Percentiles rank a stretch among this genome's conserved stretches.
Conservation (phyloP, 2,797 vertebrate genomes). For the Falco novaeseelandiae region DNA sequence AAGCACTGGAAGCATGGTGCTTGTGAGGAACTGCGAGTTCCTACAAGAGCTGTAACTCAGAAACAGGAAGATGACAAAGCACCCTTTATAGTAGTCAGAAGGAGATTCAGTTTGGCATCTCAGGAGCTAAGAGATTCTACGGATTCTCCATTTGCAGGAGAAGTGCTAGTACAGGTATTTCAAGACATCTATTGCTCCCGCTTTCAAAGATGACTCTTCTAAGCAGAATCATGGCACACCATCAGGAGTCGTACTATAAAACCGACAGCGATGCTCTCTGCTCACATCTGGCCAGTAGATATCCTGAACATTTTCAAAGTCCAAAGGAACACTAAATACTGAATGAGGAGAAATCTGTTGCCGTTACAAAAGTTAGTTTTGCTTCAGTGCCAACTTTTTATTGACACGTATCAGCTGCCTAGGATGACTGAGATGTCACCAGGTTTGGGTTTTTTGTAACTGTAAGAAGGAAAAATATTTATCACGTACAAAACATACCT, state of each 20-base stretch:
- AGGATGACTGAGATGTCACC: fast-evolving
- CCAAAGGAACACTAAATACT: neutral
- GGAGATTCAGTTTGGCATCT: neutral
- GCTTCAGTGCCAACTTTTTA: neutral
- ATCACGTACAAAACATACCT: neutral
- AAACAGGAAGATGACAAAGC: neutral
- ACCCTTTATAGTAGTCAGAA: neutral
- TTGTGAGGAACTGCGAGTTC: neutral
- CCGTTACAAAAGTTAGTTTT: neutral
- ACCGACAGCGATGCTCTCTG: neutral
- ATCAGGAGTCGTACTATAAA: neutral
- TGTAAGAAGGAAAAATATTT: neutral
- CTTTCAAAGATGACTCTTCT: neutral
- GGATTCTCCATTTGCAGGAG: neutral
- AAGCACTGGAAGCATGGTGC: neutral
- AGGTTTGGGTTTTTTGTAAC: neutral
- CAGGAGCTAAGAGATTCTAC: neutral
- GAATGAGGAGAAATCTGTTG: neutral
- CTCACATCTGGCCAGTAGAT: neutral
- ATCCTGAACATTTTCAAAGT: neutral
- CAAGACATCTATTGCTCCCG: neutral
- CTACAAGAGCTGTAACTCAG: neutral
- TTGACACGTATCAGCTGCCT: neutral
- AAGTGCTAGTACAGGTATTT: neutral
- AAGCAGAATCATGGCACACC: neutral